A percentile compares a stretch with the other conserved stretches of the same genome.
Conservation (phyloP, 2,113 vertebrate genomes). For the Podarcis cretensis region DNA sequence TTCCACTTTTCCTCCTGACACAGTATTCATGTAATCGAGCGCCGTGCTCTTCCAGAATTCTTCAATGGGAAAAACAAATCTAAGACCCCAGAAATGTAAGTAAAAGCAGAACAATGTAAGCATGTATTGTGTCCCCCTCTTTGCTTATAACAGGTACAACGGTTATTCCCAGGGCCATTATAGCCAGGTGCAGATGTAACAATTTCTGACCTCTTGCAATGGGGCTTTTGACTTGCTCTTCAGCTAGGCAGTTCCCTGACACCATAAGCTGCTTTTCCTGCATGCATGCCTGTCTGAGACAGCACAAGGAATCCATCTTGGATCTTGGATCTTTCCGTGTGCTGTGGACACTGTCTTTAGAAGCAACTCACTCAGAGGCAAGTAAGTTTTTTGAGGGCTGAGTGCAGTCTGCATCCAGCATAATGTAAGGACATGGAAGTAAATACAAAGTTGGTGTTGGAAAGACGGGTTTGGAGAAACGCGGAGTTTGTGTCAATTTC, state of each 20-base stretch:
- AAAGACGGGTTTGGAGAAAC: neutral
- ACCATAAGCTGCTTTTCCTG: neutral
- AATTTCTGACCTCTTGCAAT: neutral
- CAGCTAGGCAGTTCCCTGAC: no score
- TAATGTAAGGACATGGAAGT: no score
- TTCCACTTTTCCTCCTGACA: neutral
- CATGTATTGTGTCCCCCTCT: rapidly evolving
- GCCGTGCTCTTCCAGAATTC: slow-evolving; percentile 92
- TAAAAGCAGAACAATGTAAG: neutral
- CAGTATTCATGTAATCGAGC: slow-evolving; percentile 96
- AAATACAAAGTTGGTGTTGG: neutral
- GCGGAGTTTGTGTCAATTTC: no score
- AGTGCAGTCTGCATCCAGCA: no score
- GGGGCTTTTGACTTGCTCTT: neutral
- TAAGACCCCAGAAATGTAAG: slow-evolving; percentile 98
- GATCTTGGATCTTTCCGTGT: no score
- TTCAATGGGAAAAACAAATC: slow-evolving; percentile 98
- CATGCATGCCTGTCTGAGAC: no score
- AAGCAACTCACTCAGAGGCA: no score
- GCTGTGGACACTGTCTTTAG: no score
- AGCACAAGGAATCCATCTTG: neutral
- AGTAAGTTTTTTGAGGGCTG: no score
- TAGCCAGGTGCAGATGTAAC: neutral
- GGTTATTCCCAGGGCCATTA: neutral
- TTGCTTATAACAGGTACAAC: no score